Conservation (phyloP, 2,797 vertebrate genomes). For the Aphelocoma californica region DNA sequence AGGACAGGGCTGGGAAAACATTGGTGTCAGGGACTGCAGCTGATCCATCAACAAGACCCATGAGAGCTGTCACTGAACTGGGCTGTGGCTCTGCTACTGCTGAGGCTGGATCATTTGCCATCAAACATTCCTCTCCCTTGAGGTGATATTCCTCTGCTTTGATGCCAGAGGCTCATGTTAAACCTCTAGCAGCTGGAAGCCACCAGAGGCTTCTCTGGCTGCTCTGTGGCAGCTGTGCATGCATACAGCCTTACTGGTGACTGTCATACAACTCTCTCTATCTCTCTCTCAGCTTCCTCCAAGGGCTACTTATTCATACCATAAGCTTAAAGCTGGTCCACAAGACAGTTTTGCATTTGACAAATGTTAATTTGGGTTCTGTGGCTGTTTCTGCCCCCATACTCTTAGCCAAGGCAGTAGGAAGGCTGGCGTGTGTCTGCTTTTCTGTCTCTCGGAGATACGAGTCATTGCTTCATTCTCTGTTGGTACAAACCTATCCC, state of each 20-base stretch:
- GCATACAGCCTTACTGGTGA: background rate
- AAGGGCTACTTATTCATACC: no score
- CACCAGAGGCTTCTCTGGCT: background rate
- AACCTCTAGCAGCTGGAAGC: background rate
- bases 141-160: background rate
- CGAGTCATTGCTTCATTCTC: background rate
- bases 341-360: background rate
- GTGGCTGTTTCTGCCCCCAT: background rate
- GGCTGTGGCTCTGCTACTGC: background rate
- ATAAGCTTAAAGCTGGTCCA: background rate
- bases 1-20: background rate
- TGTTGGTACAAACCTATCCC: background rate
- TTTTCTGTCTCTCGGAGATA: background rate
- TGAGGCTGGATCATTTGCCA: background rate
- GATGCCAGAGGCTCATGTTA: background rate
- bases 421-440: background rate
- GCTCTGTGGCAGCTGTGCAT: background rate
- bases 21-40: background rate
- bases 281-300: background rate
- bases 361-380: background rate
- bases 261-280: no score
- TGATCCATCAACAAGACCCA: background rate
- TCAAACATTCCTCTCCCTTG: background rate
- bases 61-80: background rate
- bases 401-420: background rate